Evolutionary conservation across 2,888 invertebrate species (phyloP).

Genomic region (Anagyrus pseudococci): DNA sequence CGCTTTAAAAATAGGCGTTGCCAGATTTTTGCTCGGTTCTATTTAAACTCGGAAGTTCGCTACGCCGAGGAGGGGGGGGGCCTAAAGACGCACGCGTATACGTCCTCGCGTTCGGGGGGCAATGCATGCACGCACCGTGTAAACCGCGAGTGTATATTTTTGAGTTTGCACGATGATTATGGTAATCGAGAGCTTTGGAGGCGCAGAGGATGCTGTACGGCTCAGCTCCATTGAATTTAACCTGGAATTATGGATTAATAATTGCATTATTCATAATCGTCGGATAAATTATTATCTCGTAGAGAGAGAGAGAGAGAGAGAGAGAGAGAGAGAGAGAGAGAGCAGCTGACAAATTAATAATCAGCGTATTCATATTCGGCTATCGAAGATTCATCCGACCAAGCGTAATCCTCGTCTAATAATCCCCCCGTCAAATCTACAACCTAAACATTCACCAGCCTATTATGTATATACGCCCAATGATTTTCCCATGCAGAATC

Average conservation of each 20-base stretch:
- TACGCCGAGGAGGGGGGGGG: background rate
- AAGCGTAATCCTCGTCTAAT: background rate
- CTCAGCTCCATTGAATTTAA: too few relatives aligned
- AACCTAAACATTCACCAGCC: background rate
- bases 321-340: too few relatives aligned
- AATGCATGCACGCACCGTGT: too few relatives aligned
- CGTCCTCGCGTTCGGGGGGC: background rate
- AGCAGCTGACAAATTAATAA: too few relatives aligned
- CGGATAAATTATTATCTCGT: too few relatives aligned
- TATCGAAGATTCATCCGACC: background rate
- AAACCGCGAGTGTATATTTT: too few relatives aligned
- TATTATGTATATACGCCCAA: background rate
- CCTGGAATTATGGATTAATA: too few relatives aligned
- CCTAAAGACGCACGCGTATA: conserved; percentile 10
- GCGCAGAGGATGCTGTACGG: background rate
- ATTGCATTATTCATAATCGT: too few relatives aligned
- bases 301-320: too few relatives aligned
- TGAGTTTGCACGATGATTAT: background rate
- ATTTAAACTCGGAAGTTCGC: conserved; percentile 18
- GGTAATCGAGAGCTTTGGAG: background rate
- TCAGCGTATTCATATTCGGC: background rate
- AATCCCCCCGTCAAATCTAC: background rate
- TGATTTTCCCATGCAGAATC: background rate
- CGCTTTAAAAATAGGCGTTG: conserved; percentile 16
- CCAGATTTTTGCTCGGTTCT: conserved; percentile 9